Conservation (phyloP, 1,140 invertebrate species). For the Drosophila erecta region DNA sequence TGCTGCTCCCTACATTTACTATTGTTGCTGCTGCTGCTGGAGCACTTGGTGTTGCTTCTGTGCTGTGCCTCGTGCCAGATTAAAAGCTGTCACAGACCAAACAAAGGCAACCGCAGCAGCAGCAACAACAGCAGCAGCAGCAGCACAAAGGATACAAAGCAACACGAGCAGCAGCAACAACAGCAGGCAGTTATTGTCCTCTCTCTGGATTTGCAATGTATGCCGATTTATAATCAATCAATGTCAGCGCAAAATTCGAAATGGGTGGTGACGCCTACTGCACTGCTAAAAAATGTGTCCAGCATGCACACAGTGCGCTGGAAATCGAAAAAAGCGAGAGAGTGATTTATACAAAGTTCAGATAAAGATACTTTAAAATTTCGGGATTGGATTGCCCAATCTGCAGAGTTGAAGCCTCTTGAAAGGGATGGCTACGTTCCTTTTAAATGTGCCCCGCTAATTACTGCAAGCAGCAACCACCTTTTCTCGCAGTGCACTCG, state of each 20-base stretch:
- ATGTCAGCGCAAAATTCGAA: slow-evolving; percentile 82
- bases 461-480: too few relatives aligned
- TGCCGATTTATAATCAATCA: slow-evolving; percentile 83
- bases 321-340: slow-evolving; percentile 11
- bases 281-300: slow-evolving; percentile 34
- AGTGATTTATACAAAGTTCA: not conserved
- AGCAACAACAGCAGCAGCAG: slow-evolving; percentile 73
- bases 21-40: slow-evolving; percentile 25
- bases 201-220: slow-evolving; percentile 82
- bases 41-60: slow-evolving; percentile 28
- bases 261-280: slow-evolving; percentile 41
- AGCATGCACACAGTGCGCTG: slow-evolving; percentile 9
- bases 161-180: slow-evolving; percentile 32
- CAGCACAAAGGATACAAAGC: slow-evolving; percentile 70
- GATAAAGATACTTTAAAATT: not conserved
- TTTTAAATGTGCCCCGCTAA: too few relatives aligned
- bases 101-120: slow-evolving; percentile 77
- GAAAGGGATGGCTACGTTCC: too few relatives aligned
- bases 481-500: slow-evolving; percentile 12
- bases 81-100: slow-evolving; percentile 82
- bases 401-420: too few relatives aligned
- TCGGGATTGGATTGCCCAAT: too few relatives aligned
- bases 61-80: slow-evolving; percentile 72
- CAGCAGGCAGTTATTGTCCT: slow-evolving; percentile 65
- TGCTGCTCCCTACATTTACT: not conserved